Percentiles rank a stretch among this genome's conserved stretches.
These are phyloP conservation scores for Hyposmocoma kahamanoa DNA, from an alignment of 1,140 invertebrate genomes.

Conservation along the genomic window DNA sequence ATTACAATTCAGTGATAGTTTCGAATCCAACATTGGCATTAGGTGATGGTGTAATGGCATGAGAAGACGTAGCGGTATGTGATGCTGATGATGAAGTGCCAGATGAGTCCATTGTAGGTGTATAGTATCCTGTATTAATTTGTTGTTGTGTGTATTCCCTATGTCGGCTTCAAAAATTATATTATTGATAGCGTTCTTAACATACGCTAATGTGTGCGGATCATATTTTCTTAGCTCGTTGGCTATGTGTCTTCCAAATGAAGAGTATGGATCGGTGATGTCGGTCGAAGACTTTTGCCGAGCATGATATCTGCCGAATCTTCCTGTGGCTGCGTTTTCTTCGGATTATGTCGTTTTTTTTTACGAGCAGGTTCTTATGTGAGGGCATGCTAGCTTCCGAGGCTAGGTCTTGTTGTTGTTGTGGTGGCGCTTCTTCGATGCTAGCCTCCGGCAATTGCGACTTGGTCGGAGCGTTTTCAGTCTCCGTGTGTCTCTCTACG, in stretches of 20 bases:
- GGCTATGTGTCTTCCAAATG: constrained; percentile 2
- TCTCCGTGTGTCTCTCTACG: constrained; percentile 7
- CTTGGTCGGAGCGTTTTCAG: constrained; percentile 1
- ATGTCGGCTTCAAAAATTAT: background rate
- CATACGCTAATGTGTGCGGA: background rate
- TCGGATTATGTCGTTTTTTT: constrained; percentile 10
- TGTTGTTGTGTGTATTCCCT: too few relatives aligned
- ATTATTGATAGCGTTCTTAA: background rate
- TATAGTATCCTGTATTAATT: too few relatives aligned
- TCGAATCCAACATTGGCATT: too few relatives aligned
- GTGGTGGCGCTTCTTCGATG: too few relatives aligned
- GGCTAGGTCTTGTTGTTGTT: too few relatives aligned
- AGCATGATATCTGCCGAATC: constrained; percentile 9
- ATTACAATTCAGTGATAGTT: too few relatives aligned
- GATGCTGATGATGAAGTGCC: too few relatives aligned
- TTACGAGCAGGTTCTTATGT: constrained; percentile 12
- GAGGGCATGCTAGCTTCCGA: constrained; percentile 8
- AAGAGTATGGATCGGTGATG: constrained; percentile 4
- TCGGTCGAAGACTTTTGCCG: constrained; percentile 4
- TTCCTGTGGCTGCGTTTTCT: constrained; percentile 11
- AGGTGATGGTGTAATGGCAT: too few relatives aligned
- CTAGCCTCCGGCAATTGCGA: constrained; percentile 5
- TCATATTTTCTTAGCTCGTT: background rate
- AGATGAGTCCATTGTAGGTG: too few relatives aligned
- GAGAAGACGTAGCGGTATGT: too few relatives aligned